Conservation (phyloP, 2,888 invertebrate species). For the Drosophila paramelanica region DNA sequence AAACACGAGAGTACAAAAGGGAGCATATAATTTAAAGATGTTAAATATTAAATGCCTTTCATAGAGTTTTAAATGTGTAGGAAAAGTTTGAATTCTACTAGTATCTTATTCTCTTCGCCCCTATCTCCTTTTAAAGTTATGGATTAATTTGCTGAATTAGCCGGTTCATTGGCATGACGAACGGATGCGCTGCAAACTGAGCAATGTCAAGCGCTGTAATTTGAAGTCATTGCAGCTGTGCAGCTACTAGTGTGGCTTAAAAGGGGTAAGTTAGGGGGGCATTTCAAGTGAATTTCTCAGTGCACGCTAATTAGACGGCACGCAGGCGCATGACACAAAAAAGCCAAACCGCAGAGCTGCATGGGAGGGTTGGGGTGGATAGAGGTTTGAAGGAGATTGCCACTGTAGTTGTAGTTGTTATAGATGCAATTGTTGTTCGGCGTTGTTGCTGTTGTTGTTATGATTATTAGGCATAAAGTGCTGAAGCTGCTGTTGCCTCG, state of each 20-base stretch:
- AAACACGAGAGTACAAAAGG: no score
- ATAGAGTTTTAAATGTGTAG: no score
- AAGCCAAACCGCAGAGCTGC: not conserved
- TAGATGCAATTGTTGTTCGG: constrained; percentile 17
- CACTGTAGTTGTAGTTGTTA: constrained; percentile 16
- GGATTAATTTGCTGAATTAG: constrained; percentile 10
- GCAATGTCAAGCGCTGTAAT: constrained; percentile 47
- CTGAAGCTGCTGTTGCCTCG: constrained; percentile 38
- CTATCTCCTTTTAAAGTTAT: not conserved
- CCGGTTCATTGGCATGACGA: constrained; percentile 44
- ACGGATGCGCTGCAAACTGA: constrained; percentile 21
- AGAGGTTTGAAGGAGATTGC: constrained; percentile 23
- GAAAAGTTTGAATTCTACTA: not conserved
- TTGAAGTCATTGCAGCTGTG: constrained; percentile 16
- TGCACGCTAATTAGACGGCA: constrained; percentile 66
- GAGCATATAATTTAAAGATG: no score
- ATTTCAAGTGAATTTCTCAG: constrained; percentile 25
- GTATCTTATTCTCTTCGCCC: not conserved
- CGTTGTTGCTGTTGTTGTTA: constrained; percentile 31
- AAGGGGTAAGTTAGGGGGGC: not conserved
- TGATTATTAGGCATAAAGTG: constrained; percentile 70
- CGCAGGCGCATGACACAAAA: constrained; percentile 70
- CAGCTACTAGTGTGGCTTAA: not conserved
- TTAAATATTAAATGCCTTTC: no score
- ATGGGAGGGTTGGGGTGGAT: not conserved